A percentile compares a stretch with the other conserved stretches of the same genome.
Conservation (phyloP, 2,888 invertebrate genomes). For the Blera fallax region DNA sequence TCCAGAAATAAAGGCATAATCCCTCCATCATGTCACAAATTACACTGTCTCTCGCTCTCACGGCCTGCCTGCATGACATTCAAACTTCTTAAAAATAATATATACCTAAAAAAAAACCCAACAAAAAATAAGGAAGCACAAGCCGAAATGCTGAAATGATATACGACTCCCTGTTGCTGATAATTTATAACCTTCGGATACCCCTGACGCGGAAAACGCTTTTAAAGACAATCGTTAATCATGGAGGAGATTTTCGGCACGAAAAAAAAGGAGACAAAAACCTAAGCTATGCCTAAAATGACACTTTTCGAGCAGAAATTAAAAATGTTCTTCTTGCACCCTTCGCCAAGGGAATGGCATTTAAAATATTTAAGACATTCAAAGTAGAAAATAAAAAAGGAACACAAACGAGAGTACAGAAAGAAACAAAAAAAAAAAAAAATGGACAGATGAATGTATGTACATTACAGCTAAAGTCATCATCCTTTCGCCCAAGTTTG, state of each 20-base stretch:
- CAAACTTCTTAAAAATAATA: conserved; percentile 24
- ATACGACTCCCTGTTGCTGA: conserved; percentile 66
- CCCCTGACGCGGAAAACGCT: conserved; percentile 32
- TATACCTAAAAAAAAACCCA: background rate
- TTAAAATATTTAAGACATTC: conserved; percentile 39
- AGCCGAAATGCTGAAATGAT: conserved; percentile 30
- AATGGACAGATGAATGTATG: conserved; percentile 31
- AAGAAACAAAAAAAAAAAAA: background rate
- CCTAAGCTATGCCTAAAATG: conserved; percentile 17
- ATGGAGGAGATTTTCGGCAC: conserved; percentile 12
- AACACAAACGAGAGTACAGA: background rate
- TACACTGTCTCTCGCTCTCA: conserved; percentile 7
- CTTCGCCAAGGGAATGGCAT: background rate
- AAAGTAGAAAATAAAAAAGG: conserved; percentile 11
- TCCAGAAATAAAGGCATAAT: conserved; percentile 28
- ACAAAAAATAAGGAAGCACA: conserved; percentile 1
- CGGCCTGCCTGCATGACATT: conserved; percentile 31
- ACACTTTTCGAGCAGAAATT: conserved; percentile 43
- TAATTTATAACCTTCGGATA: conserved; percentile 61
- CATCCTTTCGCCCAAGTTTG: conserved; percentile 27
- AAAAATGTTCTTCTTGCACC: conserved; percentile 15
- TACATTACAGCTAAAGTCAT: conserved; percentile 47
- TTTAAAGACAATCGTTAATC: conserved; percentile 61
- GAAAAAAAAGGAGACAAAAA: background rate
- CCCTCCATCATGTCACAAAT: conserved; percentile 44